A percentile compares a stretch with the other conserved stretches of the same genome.
Evolutionary conservation across 2,888 invertebrate genomes (phyloP).

Genomic region (Trissolcus japonicus): DNA sequence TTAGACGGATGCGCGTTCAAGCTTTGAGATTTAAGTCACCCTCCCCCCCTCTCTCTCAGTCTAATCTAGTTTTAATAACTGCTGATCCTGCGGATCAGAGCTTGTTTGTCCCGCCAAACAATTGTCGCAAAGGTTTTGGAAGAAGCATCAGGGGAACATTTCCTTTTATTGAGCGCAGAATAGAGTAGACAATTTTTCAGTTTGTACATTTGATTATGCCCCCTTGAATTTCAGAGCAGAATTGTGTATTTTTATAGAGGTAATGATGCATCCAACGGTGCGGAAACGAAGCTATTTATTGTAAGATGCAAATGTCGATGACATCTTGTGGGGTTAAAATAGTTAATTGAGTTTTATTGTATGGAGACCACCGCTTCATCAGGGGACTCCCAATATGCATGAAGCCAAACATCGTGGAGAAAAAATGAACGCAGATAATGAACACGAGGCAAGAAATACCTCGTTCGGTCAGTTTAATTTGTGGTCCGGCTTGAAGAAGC

Average conservation of each 20-base stretch:
- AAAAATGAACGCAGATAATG: slow-evolving; percentile 38
- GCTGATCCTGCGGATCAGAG: slow-evolving; percentile 42
- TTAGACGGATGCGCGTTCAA: slow-evolving; percentile 11
- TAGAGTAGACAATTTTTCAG: too few species aligned
- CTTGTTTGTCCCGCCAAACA: slow-evolving; percentile 16
- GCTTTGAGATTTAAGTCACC: slow-evolving; percentile 39
- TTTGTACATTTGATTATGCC: too few species aligned
- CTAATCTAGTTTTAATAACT: slow-evolving; percentile 57
- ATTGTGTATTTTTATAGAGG: too few species aligned
- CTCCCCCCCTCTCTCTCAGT: slow-evolving; percentile 2
- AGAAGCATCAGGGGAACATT: slow-evolving; percentile 21
- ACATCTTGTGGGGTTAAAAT: slow-evolving; percentile 14
- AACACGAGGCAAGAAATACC: slow-evolving; percentile 47
- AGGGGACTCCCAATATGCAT: not conserved
- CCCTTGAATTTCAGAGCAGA: too few species aligned
- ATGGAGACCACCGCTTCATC: slow-evolving; percentile 6
- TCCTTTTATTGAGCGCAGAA: slow-evolving; percentile 18
- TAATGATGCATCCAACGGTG: not conserved
- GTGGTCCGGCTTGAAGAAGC: slow-evolving; percentile 43
- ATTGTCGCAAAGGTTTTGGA: slow-evolving; percentile 24
- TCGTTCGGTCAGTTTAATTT: slow-evolving; percentile 30
- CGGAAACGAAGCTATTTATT: slow-evolving; percentile 41
- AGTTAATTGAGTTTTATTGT: not conserved
- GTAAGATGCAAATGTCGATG: slow-evolving; percentile 17
- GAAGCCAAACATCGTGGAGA: slow-evolving; percentile 37